Base-by-base conservation (phyloP, 2,113 vertebrate genomes). In the Colistium nudipinnis region DNA sequence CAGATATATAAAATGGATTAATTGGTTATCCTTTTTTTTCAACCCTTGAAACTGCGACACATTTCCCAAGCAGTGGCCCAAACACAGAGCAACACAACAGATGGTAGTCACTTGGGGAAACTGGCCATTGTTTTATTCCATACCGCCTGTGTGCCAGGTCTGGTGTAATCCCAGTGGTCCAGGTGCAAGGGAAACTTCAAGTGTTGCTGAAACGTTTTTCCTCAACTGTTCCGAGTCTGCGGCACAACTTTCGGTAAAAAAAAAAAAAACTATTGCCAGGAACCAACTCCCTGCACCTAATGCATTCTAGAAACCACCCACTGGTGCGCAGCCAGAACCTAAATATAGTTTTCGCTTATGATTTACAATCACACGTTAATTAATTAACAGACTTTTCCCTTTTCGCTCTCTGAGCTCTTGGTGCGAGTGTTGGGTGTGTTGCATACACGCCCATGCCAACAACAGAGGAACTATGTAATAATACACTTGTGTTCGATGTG, bases 391-490 rank as follows among this genome's bases (percentile, higher is more conserved):
- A n/a, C 12, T 0, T 16, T 20, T 59, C 7, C 22, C 16, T 27
- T 4, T 2, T n/a, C n/a, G n/a, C 25, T 30, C 30, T 8, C 11
- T 28, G 4, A 6, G n/a, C 1, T 4, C 11, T 60, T 54, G 14
- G 10, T 43, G 13, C 9, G 44, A 7, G 19, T 61, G 47, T 60
- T 0, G 19, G 10, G 12, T n/a, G 19, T 27, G 48, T 27, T 33
- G 41, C 41, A n/a, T 3, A 70, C 49, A 76, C 72, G 38, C 65
- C 57, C 59, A 38, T n/a, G 76, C 39, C 84, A 86, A 70, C 16
- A 86, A 78, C 47, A 30, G 47, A 57, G n/a, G 55, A 44, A 28
- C 19, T 31, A 36, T 47, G 44, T 67, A 64, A 80, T 48, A 14
- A 80, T 63, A 74, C 22, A 63, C 19, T 36, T 27, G 25, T 66